Base-by-base conservation (phyloP, 1,140 invertebrate genomes). In the Aleiodes sp. region DNA sequence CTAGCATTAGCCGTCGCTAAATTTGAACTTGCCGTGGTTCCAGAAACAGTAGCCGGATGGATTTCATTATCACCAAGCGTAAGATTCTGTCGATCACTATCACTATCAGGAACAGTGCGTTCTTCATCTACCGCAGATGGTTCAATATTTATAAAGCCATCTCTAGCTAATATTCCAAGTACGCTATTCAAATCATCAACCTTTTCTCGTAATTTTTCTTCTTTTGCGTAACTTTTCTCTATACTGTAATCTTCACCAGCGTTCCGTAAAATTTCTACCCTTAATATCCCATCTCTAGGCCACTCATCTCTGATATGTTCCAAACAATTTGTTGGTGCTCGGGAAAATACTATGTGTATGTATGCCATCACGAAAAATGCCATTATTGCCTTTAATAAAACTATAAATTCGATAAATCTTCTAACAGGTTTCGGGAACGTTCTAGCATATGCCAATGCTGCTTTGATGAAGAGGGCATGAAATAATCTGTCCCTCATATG, bases 261-360 rank as follows among this genome's bases (percentile, higher is more conserved):
- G 84, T 95, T 93, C 72, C 91, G 88, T 56, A 98, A 88, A 76
- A 99, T 97, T 88, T 99, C 97, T n/a, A 99, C 96, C 76, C 88
- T 76, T 2, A 99, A 87, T 73, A 99, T 97, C 10, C 98, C 98
- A 87, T 99, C 94, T 67, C 94, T 88, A 1, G 97, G 97, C 98
- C 98, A 99, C 16, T 92, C 91, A 73, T 94, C 89, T 81, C 94
- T 91, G 26, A 99, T 90, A 82, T 96, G 91, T 79, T 96, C 92
- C 71, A 99, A 88, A 87, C 98, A 99, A 76, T 95, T 97, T 35
- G 95, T 95, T 21, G 97, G 97, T 75, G 94, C 91, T 75, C 94
- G 90, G 63, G 96, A 96, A 85, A 98, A 98, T 39, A 93, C 93
- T 80, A 97, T 91, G 81, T 99, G 98, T 75, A 99, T 96, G 83